Evolutionary conservation across 2,113 vertebrate genomes (phyloP).

Genomic region (Bufo gargarizans): DNA sequence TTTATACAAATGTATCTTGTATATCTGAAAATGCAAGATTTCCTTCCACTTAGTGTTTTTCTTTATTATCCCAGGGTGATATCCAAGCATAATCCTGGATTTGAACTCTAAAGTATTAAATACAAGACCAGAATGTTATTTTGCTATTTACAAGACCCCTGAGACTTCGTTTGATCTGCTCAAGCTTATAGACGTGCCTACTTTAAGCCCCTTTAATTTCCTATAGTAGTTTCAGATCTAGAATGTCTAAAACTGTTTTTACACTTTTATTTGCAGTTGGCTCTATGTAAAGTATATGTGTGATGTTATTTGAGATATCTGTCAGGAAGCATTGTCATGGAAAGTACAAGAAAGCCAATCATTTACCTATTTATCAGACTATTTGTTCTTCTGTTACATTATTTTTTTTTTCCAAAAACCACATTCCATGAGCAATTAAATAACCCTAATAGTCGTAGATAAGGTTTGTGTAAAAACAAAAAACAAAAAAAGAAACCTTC

Average conservation of each 20-base stretch:
- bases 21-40: conserved; percentile 29
- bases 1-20: conserved; percentile 32
- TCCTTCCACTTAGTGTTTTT: conserved; percentile 42
- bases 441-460: not conserved
- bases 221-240: conserved; percentile 48
- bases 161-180: conserved; percentile 53
- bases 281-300: conserved; percentile 1
- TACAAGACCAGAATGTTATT: conserved; percentile 55
- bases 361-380: not conserved
- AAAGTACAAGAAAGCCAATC: conserved; percentile 4
- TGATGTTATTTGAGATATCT: conserved; percentile 6
- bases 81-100: conserved; percentile 48
- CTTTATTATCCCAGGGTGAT: conserved; percentile 53
- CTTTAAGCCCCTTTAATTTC: conserved; percentile 56
- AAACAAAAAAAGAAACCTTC: too few species aligned
- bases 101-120: conserved; percentile 56
- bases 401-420: not conserved
- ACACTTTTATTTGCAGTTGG: conserved; percentile 35
- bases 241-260: conserved; percentile 51
- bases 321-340: not conserved
- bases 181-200: conserved; percentile 48
- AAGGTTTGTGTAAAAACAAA: not conserved
- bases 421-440: not conserved
- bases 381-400: not conserved
- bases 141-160: conserved; percentile 52